phyloP scores from a whole-genome alignment of 2,888 invertebrate species.

The Diabrotica balteata region DNA sequence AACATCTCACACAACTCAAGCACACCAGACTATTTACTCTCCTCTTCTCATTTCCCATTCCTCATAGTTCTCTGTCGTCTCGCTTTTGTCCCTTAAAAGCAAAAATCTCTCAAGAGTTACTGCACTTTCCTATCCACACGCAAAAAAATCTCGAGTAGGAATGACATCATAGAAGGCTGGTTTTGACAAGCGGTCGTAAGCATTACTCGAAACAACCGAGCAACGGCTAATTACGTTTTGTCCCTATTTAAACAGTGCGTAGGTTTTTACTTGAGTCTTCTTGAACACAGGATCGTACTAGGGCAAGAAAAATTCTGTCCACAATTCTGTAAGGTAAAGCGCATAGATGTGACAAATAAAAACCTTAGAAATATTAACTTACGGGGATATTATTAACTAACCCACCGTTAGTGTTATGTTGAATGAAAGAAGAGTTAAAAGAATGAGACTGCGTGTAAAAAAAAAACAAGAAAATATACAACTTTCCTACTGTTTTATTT shows the following conservation, averaged over 20 bases:
- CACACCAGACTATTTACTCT: conserved; percentile 10
- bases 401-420: too few relatives aligned
- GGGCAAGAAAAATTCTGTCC: too few relatives aligned
- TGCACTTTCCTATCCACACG: conserved; percentile 15
- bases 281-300: background rate
- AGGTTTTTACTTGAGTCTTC: conserved; percentile 25
- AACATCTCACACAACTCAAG: conserved; percentile 3
- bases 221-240: conserved; percentile 36
- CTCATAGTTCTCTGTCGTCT: background rate
- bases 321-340: too few relatives aligned
- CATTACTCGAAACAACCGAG: conserved; percentile 32
- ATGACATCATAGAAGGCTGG: conserved; percentile 36
- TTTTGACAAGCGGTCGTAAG: conserved; percentile 34
- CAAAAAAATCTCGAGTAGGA: conserved; percentile 29
- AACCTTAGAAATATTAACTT: too few relatives aligned
- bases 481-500: too few relatives aligned
- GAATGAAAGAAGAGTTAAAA: too few relatives aligned
- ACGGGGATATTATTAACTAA: too few relatives aligned
- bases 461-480: too few relatives aligned
- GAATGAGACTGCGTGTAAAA: too few relatives aligned
- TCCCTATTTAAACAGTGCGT: conserved; percentile 37
- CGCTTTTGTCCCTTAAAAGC: conserved; percentile 16
- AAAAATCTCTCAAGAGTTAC: conserved; percentile 23
- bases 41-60: conserved; percentile 13
- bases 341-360: too few relatives aligned